phyloP scores from a whole-genome alignment of 2,888 invertebrate genomes.

The Malthinus seriepunctatus region DNA sequence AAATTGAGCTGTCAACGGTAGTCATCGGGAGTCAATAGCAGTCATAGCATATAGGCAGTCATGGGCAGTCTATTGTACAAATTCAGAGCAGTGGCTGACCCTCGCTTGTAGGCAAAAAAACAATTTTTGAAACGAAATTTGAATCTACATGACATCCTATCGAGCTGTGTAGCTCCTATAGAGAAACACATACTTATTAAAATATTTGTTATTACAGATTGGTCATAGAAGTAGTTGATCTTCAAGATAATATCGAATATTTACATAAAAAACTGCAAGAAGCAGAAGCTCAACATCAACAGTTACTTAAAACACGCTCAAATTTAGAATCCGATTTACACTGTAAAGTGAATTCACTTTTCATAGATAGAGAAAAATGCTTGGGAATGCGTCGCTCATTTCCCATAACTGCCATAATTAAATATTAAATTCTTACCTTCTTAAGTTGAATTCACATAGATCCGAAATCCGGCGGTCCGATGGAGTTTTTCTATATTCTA shows the following conservation, averaged over 20 bases:
- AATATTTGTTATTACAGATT: slow-evolving; percentile 59
- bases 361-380: slow-evolving; percentile 94
- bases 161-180: not conserved
- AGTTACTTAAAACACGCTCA: slow-evolving; percentile 79
- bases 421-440: too few species aligned
- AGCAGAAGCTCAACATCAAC: slow-evolving; percentile 84
- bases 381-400: slow-evolving; percentile 89
- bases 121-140: too few species aligned
- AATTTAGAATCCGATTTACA: slow-evolving; percentile 84
- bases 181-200: not conserved
- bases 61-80: too few species aligned
- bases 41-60: too few species aligned
- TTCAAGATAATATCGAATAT: slow-evolving; percentile 79
- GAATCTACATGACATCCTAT: too few species aligned
- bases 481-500: too few species aligned
- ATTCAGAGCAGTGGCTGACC: too few species aligned
- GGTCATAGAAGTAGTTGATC: slow-evolving; percentile 83
- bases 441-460: too few species aligned
- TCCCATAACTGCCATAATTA: slow-evolving; percentile 82
- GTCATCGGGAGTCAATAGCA: too few species aligned
- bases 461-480: too few species aligned
- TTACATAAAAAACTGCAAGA: slow-evolving; percentile 82
- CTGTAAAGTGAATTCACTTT: slow-evolving; percentile 85
- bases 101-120: too few species aligned
- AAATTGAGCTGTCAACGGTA: too few species aligned